These are phyloP conservation scores for Spilogale gracilis DNA, from an alignment of 2,113 vertebrate genomes.

Conservation along the genomic window DNA sequence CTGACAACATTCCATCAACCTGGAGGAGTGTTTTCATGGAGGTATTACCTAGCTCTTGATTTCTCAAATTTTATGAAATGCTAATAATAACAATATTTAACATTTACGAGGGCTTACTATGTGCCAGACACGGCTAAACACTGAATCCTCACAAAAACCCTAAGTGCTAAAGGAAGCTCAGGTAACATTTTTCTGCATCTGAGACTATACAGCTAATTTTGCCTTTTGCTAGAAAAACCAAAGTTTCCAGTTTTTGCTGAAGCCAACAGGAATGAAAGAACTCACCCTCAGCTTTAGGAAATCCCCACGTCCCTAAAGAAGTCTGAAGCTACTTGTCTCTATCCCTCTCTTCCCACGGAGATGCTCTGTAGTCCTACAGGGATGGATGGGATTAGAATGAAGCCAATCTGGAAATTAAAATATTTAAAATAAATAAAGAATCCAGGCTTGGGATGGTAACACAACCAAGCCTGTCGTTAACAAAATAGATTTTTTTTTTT, in stretches of 20 bases:
- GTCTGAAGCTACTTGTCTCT: not conserved
- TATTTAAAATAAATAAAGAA: slow-evolving; percentile 81
- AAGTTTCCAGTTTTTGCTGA: slow-evolving; percentile 51
- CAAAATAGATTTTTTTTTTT: slow-evolving; percentile 55
- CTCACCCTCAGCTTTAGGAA: not conserved
- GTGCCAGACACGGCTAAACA: slow-evolving; percentile 66
- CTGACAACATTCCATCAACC: not conserved
- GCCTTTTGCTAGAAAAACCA: slow-evolving; percentile 66
- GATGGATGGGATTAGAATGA: slow-evolving; percentile 22
- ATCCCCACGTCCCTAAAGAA: slow-evolving; percentile 25
- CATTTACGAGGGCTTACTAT: slow-evolving; percentile 65
- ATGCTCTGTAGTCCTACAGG: not conserved
- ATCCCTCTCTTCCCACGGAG: not conserved
- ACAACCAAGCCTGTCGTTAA: slow-evolving; percentile 79
- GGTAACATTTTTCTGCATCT: slow-evolving; percentile 43
- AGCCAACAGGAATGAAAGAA: slow-evolving; percentile 58
- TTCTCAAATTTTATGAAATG: slow-evolving; percentile 58
- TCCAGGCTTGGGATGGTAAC: slow-evolving; percentile 75
- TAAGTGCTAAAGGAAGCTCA: slow-evolving; percentile 63
- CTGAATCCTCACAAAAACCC: slow-evolving; percentile 65
- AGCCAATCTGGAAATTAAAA: slow-evolving; percentile 53
- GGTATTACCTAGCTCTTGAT: slow-evolving; percentile 57
- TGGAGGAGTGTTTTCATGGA: slow-evolving; percentile 16
- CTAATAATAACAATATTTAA: slow-evolving; percentile 66
- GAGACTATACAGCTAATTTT: slow-evolving; percentile 72